Evolutionary conservation across 2,888 invertebrate genomes (phyloP), one percentile per base, ranked within the genome.

Genomic region (Synergus itoensis): DNA sequence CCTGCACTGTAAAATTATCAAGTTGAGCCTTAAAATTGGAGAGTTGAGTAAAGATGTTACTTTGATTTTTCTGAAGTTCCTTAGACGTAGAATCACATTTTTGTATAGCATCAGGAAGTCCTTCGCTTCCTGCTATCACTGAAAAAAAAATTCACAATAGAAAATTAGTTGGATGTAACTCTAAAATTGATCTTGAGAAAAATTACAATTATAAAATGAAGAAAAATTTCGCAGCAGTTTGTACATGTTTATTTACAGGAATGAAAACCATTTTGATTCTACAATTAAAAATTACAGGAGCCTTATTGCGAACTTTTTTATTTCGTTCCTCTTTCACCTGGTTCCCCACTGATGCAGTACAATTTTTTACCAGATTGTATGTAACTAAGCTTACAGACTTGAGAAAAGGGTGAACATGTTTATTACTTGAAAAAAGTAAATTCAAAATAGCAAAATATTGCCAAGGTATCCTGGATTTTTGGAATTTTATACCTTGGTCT

Each of bases 81-180:
- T 94, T 95, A 12, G 95, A 94, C 9, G 95, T 93, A 14, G 96
- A 95, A 89, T 96, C 96, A 91, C 95, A 96, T 88, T 95, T 93
- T 91, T 96, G 96, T 76, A 96, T 90, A 1, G 94, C 95, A 89
- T 96, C 96, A 76, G 95, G 95, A 84, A 96, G 94, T 80, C 94
- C 94, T 90, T 94, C 94, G 90, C 94, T 96, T 88, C 95, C 95
- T 81, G 95, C 95, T 80, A 92, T 92, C 81, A 93, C 93, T 92
- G 94, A 92, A 88, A 96, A 95, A 95, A 95, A 92, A 85, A 86
- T 7, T 36, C 21, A 21, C 11, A 21, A 8, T n/a, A n/a, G 2
- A n/a, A 21, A 60, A 60, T 60, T 11, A 60, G 18, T 28, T 12
- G 1, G 4, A 21, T 60, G 18, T 11, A 60, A 21, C 60, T 21